Percentiles rank a stretch among this genome's conserved stretches.
Conservation (phyloP, 2,888 invertebrate species). For the Spilosoma lubricipeda region DNA sequence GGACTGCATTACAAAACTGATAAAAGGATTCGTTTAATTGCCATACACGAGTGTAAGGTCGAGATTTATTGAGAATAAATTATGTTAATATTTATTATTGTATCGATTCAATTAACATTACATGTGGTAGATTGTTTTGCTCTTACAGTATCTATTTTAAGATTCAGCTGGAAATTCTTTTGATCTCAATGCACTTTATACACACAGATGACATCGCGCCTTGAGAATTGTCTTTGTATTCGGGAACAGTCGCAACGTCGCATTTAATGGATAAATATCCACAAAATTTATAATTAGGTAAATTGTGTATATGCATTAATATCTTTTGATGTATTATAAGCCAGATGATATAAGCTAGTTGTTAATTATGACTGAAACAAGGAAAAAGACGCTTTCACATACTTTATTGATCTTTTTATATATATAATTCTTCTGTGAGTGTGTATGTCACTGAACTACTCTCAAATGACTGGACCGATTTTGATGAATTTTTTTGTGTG, state of each 20-base stretch:
- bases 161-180: constrained; percentile 21
- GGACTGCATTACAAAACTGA: constrained; percentile 48
- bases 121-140: constrained; percentile 33
- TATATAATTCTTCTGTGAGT: too few relatives aligned
- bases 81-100: constrained; percentile 66
- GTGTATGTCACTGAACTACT: too few relatives aligned
- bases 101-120: constrained; percentile 56
- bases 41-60: constrained; percentile 61
- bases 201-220: background rate
- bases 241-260: background rate
- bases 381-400: background rate
- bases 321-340: background rate
- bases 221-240: background rate
- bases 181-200: constrained; percentile 5
- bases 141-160: constrained; percentile 38
- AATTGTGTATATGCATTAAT: background rate
- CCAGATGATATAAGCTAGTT: too few relatives aligned
- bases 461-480: too few relatives aligned
- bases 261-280: background rate
- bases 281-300: background rate
- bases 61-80: constrained; percentile 70
- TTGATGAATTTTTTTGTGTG: too few relatives aligned
- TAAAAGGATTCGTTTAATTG: constrained; percentile 70
- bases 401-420: too few relatives aligned
- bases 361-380: background rate